Percentiles rank a stretch among this genome's conserved stretches.
Evolutionary conservation across 2,113 vertebrate genomes (phyloP).

Genomic region (Vireo altiloquus): DNA sequence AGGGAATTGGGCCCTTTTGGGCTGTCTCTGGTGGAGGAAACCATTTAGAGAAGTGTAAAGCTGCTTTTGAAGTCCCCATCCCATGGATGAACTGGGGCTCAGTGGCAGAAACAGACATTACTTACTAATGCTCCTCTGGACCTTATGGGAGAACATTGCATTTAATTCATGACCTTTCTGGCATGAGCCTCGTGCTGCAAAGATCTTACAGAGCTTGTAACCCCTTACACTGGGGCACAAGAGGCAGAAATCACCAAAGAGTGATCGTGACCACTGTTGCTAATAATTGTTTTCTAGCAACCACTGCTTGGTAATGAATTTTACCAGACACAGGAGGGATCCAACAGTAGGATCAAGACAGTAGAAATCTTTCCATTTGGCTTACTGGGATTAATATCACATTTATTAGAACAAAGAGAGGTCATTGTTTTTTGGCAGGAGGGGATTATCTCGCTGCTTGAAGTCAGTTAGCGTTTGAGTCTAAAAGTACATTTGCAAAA

Average conservation of each 20-base stretch:
- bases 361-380: neutral
- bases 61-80: neutral
- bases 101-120: neutral
- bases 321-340: neutral
- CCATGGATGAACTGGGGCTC: neutral
- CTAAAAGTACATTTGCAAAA: neutral
- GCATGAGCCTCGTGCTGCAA: neutral
- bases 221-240: neutral
- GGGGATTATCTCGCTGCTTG: neutral
- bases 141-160: neutral
- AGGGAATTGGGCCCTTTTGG: neutral
- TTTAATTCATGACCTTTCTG: neutral
- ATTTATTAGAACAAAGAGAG: slow-evolving; percentile 11
- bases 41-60: neutral
- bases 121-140: neutral
- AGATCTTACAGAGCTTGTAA: neutral
- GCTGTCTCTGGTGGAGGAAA: neutral
- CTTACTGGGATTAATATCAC: neutral
- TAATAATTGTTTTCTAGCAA: slow-evolving; percentile 6
- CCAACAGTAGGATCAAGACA: neutral
- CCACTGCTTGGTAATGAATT: neutral
- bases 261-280: neutral
- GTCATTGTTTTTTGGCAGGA: neutral
- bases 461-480: neutral
- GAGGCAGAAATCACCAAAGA: neutral